These are phyloP conservation scores for Callospermophilus lateralis DNA, from an alignment of 2,113 vertebrate species.

Conservation along the genomic window DNA sequence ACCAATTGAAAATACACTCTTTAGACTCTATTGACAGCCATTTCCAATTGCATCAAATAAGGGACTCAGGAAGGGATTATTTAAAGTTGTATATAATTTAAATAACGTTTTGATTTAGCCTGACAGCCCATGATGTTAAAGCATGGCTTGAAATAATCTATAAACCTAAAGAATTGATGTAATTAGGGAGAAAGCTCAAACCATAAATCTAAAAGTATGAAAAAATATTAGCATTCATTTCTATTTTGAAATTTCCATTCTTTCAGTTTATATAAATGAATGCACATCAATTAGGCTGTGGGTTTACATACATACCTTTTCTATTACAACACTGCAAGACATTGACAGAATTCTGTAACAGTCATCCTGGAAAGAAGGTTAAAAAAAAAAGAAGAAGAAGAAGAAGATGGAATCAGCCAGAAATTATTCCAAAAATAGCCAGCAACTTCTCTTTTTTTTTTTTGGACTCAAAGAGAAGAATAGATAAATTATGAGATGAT, in stretches of 20 bases:
- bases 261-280: neutral
- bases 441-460: neutral
- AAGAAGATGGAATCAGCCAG: neutral
- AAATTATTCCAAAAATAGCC: conserved; percentile 28
- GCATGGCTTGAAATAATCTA: neutral
- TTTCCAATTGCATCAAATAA: conserved; percentile 9
- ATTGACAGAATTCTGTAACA: neutral
- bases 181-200: conserved; percentile 55
- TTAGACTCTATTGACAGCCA: neutral
- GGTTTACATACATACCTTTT: neutral
- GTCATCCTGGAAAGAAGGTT: neutral
- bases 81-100: neutral
- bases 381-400: neutral
- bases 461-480: neutral
- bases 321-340: neutral
- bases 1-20: neutral
- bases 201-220: conserved; percentile 19
- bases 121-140: conserved; percentile 46
- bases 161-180: neutral
- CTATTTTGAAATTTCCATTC: conserved; percentile 8
- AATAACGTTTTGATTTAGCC: neutral
- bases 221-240: neutral
- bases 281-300: neutral
- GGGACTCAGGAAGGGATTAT: neutral
- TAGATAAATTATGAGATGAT: neutral